These are phyloP conservation scores for Mirza zaza DNA, from an alignment of 2,113 vertebrate genomes.

Conservation along the genomic window DNA sequence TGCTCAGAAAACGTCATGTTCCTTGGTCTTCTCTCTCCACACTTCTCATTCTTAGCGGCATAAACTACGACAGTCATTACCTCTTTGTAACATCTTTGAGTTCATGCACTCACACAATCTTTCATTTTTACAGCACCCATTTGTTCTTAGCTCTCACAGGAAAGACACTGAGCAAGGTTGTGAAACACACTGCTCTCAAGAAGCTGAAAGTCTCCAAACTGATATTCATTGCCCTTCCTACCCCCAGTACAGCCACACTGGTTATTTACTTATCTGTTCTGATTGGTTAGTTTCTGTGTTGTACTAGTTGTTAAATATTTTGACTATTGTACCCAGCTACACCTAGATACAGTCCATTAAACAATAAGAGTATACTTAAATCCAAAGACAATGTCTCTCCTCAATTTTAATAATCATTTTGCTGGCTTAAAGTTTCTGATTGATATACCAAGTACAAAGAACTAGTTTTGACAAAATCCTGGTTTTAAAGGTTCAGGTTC, in stretches of 20 bases:
- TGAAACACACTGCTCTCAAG: background rate
- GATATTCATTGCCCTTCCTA: too few species aligned
- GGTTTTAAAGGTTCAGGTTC: background rate
- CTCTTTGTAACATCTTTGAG: background rate
- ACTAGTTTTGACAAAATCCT: background rate
- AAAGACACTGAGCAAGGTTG: background rate
- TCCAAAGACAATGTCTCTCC: background rate
- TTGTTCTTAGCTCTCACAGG: background rate
- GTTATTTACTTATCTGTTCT: background rate
- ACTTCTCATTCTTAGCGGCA: background rate
- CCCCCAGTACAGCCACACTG: accelerated
- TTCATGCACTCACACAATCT: background rate
- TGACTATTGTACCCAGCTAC: background rate
- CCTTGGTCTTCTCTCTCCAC: background rate
- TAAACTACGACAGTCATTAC: background rate
- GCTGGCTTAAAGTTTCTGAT: background rate
- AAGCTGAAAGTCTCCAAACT: background rate
- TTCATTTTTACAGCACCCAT: background rate
- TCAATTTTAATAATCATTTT: background rate
- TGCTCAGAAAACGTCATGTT: background rate
- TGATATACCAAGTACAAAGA: background rate
- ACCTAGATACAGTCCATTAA: background rate
- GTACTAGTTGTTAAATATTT: background rate
- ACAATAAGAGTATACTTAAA: background rate
- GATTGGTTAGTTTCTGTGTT: background rate